Evolutionary conservation across 2,113 vertebrate species (phyloP), one percentile per base, ranked within the genome.

Genomic region (Sialia sialis): DNA sequence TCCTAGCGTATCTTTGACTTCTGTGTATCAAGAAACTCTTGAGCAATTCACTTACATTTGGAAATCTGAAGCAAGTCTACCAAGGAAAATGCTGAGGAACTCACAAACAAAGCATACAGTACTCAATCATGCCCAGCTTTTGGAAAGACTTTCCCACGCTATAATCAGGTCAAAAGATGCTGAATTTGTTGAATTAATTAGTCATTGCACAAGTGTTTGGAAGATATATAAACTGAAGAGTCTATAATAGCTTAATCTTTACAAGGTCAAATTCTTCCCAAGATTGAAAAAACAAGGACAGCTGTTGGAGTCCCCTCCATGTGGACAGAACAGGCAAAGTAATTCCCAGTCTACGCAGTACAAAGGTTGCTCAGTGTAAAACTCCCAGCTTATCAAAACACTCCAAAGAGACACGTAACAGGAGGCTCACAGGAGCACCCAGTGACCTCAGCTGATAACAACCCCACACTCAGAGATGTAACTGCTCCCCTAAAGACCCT

Each of bases 131-230:
- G 13, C 62, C 30, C 70, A 87, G 63, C 51, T 86, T 91, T 81
- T 60, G 26, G 72, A 74, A 93, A 43, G 36, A 39, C 51, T 84
- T 95, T 90, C 87, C 93, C 79, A 93, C 7, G 4, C 82, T 80
- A 72, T 22, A 70, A 83, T 54, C 75, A 87, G 51, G 72, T 74
- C 70, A 90, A 90, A 93, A 91, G 70, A 94, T 67, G 91, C 75
- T 88, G 83, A 60, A 84, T 85, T 77, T 44, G 55, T 80, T 90
- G 27, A 25, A 75, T 92, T 95, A 25, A 75, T 92, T 95, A 92
- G 67, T 93, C 93, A 95, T 25, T 86, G 82, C 64, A 84, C 76
- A 94, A 94, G 78, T 21, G 41, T 94, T 94, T 84, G 73, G 75
- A 86, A 94, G 87, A 94, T 51, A 55, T 6, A 51, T 67, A 63